Evolutionary conservation across 2,888 invertebrate species (phyloP).

Genomic region (Phorcus lineatus): DNA sequence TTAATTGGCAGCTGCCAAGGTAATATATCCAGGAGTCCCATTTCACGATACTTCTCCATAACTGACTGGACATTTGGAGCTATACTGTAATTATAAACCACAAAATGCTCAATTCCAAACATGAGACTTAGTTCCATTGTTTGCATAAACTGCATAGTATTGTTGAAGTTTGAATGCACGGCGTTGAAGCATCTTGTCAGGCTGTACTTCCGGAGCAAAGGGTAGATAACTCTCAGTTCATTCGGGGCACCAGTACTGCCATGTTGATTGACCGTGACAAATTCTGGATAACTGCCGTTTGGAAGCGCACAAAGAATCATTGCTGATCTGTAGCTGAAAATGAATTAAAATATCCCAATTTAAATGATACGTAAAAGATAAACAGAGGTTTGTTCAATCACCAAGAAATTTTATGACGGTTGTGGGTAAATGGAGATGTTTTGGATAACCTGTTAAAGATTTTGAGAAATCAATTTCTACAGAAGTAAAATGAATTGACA

Average conservation of each 20-base stretch:
- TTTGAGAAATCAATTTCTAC: no score
- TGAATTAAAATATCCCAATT: neutral
- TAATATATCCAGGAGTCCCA: neutral
- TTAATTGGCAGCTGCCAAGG: neutral
- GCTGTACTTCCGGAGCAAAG: neutral
- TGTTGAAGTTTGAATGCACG: neutral
- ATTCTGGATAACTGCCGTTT: neutral
- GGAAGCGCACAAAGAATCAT: neutral
- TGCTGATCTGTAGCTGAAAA: constrained; percentile 1
- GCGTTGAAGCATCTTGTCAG: neutral
- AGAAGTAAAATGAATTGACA: no score
- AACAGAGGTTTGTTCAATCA: no score
- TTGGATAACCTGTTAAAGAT: no score
- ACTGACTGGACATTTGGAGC: neutral
- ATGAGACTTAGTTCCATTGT: neutral
- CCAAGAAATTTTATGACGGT: no score
- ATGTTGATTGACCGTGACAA: neutral
- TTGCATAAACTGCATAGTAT: neutral
- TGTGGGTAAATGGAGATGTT: no score
- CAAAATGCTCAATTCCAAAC: constrained; percentile 1
- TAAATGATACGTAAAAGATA: no score
- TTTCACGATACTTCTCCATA: neutral
- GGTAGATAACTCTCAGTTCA: neutral
- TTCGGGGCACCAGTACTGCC: neutral
- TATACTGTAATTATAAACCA: neutral